A percentile compares a stretch with the other conserved stretches of the same genome.
Conservation (phyloP, 2,797 vertebrate species). For the Sciaenops ocellatus region DNA sequence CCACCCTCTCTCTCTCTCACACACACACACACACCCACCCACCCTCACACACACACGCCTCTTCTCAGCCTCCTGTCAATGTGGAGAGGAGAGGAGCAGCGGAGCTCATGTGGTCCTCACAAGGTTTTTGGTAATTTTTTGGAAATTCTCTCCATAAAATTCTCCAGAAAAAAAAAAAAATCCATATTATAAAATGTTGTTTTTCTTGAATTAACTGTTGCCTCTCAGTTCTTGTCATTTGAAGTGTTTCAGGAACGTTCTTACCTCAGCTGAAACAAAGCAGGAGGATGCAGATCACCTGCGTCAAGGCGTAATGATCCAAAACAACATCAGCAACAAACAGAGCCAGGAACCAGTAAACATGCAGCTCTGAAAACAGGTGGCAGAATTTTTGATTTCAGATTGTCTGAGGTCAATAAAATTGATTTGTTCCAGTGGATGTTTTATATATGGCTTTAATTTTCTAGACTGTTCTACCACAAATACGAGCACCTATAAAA, state of each 20-base stretch:
- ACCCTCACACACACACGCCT: not conserved
- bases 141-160: not conserved
- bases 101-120: not conserved
- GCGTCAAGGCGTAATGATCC: not conserved
- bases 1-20: too few relatives aligned
- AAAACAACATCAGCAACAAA: not conserved
- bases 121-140: not conserved
- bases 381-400: not conserved
- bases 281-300: conserved; percentile 1
- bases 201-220: not conserved
- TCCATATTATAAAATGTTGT: too few relatives aligned
- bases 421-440: not conserved
- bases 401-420: not conserved
- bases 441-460: conserved; percentile 1
- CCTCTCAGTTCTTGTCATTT: too few relatives aligned
- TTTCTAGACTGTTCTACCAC: not conserved
- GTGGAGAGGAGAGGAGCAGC: not conserved
- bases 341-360: too few relatives aligned
- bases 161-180: not conserved
- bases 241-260: not conserved
- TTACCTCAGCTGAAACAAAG: not conserved
- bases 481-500: not conserved
- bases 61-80: not conserved
- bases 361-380: not conserved
- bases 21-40: not conserved